These are phyloP conservation scores for Scaptomyza caliginosa DNA, from an alignment of 2,888 invertebrate species.

Conservation along the genomic window DNA sequence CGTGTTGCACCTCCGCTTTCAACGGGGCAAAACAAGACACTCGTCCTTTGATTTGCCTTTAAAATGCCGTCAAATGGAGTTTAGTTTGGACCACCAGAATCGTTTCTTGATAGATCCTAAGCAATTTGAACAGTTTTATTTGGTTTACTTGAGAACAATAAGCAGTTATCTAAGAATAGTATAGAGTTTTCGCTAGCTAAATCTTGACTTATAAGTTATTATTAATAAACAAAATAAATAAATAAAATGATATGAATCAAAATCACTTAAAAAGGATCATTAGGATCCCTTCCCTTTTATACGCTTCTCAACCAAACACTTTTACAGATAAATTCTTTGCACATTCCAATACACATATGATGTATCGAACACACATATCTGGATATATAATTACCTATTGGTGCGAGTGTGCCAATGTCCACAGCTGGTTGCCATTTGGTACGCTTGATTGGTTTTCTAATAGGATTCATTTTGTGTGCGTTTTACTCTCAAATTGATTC, in stretches of 20 bases:
- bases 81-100: conserved; percentile 56
- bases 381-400: conserved; percentile 8
- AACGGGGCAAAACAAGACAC: conserved; percentile 41
- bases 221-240: background rate
- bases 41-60: conserved; percentile 48
- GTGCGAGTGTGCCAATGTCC: conserved; percentile 9
- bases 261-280: background rate
- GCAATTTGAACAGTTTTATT: background rate
- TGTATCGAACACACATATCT: conserved; percentile 2
- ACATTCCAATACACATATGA: background rate
- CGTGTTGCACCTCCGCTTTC: conserved; percentile 42
- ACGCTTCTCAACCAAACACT: conserved; percentile 54
- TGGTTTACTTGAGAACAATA: background rate
- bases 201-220: too few species aligned
- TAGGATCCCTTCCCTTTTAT: conserved; percentile 43
- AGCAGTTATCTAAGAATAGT: too few species aligned
- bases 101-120: background rate
- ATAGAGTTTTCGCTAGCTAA: too few species aligned
- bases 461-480: conserved; percentile 51
- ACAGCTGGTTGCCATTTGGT: conserved; percentile 59
- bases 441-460: conserved; percentile 70
- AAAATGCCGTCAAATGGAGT: conserved; percentile 48
- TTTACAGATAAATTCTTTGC: background rate
- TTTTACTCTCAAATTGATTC: conserved; percentile 71
- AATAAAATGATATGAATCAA: background rate